Evolutionary conservation across 2,797 vertebrate species (phyloP).

Genomic region (Crypturellus tataupa): DNA sequence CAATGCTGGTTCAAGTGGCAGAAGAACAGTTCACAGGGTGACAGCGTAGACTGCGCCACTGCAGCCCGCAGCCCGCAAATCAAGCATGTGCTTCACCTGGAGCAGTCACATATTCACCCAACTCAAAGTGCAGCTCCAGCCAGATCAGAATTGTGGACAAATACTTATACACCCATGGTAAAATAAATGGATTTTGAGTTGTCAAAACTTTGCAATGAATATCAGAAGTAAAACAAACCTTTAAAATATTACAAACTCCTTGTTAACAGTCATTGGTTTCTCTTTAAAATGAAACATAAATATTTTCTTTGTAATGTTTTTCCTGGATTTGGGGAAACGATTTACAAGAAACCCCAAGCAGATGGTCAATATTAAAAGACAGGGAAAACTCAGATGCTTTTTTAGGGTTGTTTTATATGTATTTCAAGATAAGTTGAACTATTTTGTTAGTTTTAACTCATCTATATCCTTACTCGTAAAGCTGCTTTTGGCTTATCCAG

Average conservation of each 20-base stretch:
- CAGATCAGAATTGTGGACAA: neutral
- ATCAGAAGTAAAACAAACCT: neutral
- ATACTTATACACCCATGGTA: fast-evolving
- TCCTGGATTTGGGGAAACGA: neutral
- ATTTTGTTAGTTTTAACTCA: neutral
- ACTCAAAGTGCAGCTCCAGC: neutral
- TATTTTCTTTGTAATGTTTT: neutral
- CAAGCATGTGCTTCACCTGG: neutral
- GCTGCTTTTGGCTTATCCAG: neutral
- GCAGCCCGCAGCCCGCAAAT: neutral
- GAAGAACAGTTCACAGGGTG: neutral
- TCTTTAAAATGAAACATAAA: neutral
- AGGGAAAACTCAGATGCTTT: neutral
- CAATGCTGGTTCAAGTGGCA: neutral
- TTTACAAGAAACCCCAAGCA: neutral
- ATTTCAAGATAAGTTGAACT: too few relatives aligned
- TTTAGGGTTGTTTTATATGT: too few relatives aligned
- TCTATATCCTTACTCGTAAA: neutral
- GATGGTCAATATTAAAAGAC: neutral
- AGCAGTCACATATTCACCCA: neutral
- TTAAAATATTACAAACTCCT: neutral
- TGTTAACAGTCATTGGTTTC: neutral
- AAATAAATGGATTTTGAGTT: neutral
- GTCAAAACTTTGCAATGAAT: neutral
- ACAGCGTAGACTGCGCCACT: neutral